Percentiles rank a stretch among this genome's conserved stretches.
Evolutionary conservation across 2,888 invertebrate species (phyloP).

Genomic region (Aleiodes alternator): DNA sequence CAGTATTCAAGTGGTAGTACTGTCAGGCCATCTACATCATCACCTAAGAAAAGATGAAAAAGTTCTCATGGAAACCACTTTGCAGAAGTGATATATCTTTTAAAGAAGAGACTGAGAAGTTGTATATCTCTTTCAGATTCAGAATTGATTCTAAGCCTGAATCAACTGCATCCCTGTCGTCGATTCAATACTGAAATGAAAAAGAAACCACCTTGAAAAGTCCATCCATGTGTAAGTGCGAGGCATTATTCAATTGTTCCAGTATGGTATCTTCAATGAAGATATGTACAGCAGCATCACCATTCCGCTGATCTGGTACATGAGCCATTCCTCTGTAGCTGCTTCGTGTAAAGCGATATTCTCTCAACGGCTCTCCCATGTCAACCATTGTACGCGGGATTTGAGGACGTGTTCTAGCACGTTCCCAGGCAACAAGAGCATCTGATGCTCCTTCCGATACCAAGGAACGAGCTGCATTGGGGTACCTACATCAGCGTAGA

Average conservation of each 20-base stretch:
- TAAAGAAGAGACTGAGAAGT: no score
- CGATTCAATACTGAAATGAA: no score
- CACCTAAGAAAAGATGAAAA: no score
- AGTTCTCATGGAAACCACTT: no score
- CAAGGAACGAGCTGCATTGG: neutral
- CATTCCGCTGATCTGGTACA: neutral
- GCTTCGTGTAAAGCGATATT: neutral
- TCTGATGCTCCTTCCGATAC: conserved; percentile 1
- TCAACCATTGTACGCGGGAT: neutral
- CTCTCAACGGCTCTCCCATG: neutral
- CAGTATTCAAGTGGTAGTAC: no score
- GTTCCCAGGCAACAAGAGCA: neutral
- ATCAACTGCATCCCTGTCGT: no score
- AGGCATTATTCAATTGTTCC: neutral
- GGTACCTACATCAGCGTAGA: neutral
- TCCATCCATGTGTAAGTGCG: neutral
- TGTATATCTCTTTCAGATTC: no score
- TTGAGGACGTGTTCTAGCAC: neutral
- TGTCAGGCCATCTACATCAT: no score
- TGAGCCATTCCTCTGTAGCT: neutral
- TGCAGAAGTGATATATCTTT: no score
- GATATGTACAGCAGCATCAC: neutral
- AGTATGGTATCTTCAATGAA: conserved; percentile 1
- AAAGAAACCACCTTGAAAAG: neutral
- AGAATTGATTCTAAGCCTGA: no score